Conservation (phyloP, 2,888 invertebrate genomes). For the Parascotia fuliginaria region DNA sequence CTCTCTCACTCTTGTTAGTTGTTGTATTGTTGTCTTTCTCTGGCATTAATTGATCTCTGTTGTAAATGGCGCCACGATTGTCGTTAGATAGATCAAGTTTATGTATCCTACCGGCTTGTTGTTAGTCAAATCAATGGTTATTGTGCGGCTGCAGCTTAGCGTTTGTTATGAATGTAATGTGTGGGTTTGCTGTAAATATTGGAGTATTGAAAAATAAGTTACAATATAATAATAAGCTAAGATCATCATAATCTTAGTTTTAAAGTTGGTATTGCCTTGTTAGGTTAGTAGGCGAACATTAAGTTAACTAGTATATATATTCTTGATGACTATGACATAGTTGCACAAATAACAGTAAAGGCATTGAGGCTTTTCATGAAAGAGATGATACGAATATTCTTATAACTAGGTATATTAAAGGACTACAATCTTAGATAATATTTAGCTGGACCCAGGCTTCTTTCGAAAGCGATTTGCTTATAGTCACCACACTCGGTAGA, state of each 20-base stretch:
- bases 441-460: no score
- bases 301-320: background rate
- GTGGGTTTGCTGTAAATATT: conserved; percentile 7
- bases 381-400: no score
- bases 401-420: no score
- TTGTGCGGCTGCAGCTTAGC: conserved; percentile 28
- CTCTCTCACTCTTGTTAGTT: conserved; percentile 50
- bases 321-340: no score
- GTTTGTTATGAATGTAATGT: conserved; percentile 13
- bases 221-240: no score
- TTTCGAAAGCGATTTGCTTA: no score
- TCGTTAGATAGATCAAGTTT: conserved; percentile 76
- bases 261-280: background rate
- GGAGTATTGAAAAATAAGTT: no score
- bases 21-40: conserved; percentile 54
- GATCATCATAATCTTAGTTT: no score
- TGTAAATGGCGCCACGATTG: conserved; percentile 80
- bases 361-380: no score
- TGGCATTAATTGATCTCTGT: conserved; percentile 78
- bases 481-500: no score
- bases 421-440: no score
- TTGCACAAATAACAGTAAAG: no score
- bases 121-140: conserved; percentile 72
- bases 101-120: conserved; percentile 65
- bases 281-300: background rate